Percentiles rank a stretch among this genome's conserved stretches.
Conservation (phyloP, 1,140 invertebrate species). For the Drosophila pseudoananassae region DNA sequence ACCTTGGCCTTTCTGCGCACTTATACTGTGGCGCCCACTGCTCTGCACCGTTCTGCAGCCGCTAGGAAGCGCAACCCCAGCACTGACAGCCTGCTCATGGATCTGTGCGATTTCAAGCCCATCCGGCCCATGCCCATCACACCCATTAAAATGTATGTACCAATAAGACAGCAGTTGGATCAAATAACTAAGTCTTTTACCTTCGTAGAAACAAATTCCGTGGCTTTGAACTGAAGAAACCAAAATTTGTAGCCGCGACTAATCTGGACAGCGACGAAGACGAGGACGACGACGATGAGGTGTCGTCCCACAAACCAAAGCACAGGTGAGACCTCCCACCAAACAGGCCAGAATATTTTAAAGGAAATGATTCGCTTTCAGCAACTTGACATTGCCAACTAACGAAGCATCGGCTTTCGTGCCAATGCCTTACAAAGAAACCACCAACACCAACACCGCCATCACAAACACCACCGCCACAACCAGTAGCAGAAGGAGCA, state of each 20-base stretch:
- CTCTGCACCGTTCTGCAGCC: constrained; percentile 65
- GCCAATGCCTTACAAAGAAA: constrained; percentile 47
- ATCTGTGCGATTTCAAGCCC: constrained; percentile 87
- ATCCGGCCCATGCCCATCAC: constrained; percentile 85
- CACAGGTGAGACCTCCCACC: constrained; percentile 35
- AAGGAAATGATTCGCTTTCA: constrained; percentile 6
- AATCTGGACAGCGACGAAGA: constrained; percentile 62
- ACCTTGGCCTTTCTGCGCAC: constrained; percentile 56
- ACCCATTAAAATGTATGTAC: constrained; percentile 75
- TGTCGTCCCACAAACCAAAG: constrained; percentile 58
- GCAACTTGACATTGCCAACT: constrained; percentile 70
- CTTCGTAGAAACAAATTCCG: constrained; percentile 66
- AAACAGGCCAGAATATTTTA: not conserved
- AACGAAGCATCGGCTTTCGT: constrained; percentile 61
- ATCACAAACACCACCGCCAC: constrained; percentile 6
- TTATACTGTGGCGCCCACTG: constrained; percentile 64
- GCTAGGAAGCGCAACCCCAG: constrained; percentile 83
- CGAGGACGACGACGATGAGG: constrained; percentile 51
- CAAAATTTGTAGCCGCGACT: constrained; percentile 55
- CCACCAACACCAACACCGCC: constrained; percentile 31
- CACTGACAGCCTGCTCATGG: constrained; percentile 86
- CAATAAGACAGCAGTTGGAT: not conserved
- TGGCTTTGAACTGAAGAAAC: constrained; percentile 68
- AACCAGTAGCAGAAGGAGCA: constrained; percentile 34
- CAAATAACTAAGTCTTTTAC: not conserved